A percentile compares a stretch with the other conserved stretches of the same genome.
These are phyloP conservation scores for Rhynchophorus ferrugineus DNA, from an alignment of 1,140 invertebrate species.

Conservation along the genomic window DNA sequence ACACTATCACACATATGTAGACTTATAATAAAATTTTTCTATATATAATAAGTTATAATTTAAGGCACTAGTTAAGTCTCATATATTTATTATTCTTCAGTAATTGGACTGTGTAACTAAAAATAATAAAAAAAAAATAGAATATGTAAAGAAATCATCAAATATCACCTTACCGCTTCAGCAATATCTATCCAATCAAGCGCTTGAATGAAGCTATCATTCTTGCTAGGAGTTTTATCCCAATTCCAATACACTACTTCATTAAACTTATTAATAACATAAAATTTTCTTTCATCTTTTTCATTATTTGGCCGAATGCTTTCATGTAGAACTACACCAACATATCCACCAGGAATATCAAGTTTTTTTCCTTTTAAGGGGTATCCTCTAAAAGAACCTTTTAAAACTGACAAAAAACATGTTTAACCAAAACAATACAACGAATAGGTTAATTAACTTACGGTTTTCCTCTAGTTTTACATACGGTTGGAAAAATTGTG, in stretches of 20 bases:
- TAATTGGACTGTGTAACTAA: conserved; percentile 18
- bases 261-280: conserved; percentile 54
- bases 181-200: conserved; percentile 72
- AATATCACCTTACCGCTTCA: conserved; percentile 53
- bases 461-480: conserved; percentile 44
- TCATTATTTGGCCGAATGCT: conserved; percentile 51
- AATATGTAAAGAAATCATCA: neutral
- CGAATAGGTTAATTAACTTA: conserved; percentile 18
- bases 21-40: no score
- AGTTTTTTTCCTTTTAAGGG: conserved; percentile 58
- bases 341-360: conserved; percentile 53
- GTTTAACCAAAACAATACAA: conserved; percentile 9
- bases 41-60: neutral
- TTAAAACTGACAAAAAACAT: conserved; percentile 39
- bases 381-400: conserved; percentile 58
- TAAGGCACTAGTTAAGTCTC: neutral
- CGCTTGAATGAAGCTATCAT: conserved; percentile 58
- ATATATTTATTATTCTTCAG: conserved; percentile 8
- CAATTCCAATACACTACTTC: conserved; percentile 71
- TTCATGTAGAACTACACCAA: conserved; percentile 59
- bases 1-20: no score
- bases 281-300: conserved; percentile 53
- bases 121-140: conserved; percentile 6
- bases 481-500: conserved; percentile 60
- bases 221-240: conserved; percentile 61